phyloP scores from a whole-genome alignment of 2,888 invertebrate species.

The Cabera pusaria region DNA sequence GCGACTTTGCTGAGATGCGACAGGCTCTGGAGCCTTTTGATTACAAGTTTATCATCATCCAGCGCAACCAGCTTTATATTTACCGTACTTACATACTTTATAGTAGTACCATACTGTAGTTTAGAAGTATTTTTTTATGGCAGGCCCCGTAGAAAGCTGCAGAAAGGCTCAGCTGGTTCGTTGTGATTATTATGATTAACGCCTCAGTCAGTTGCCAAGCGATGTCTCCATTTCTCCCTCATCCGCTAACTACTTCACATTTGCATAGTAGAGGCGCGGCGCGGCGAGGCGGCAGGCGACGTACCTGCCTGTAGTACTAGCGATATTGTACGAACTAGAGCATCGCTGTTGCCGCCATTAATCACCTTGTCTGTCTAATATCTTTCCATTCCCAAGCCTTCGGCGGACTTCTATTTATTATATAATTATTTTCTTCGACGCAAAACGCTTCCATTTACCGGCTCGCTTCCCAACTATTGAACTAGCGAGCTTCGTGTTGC shows the following conservation, averaged over 20 bases:
- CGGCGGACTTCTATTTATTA: conserved; percentile 72
- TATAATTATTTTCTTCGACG: conserved; percentile 77
- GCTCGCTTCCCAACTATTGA: conserved; percentile 56
- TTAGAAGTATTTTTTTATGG: no score
- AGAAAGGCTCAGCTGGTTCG: conserved; percentile 51
- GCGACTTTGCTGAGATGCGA: no score
- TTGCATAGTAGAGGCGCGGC: conserved; percentile 65
- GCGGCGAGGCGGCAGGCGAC: conserved; percentile 41
- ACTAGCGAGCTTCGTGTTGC: conserved; percentile 57
- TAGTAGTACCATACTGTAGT: no score
- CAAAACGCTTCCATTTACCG: conserved; percentile 55
- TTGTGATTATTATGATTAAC: conserved; percentile 66
- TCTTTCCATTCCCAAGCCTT: conserved; percentile 72
- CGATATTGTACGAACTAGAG: conserved; percentile 51
- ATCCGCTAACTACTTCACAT: conserved; percentile 67
- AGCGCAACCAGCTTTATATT: no score
- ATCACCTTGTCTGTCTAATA: conserved; percentile 79
- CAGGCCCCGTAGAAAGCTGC: conserved; percentile 16
- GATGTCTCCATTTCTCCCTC: conserved; percentile 60
- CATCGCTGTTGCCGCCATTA: conserved; percentile 68
- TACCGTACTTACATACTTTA: no score
- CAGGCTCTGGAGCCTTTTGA: no score
- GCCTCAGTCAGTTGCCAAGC: conserved; percentile 63
- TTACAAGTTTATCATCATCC: no score
- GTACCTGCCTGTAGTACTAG: conserved; percentile 43